phyloP scores from a whole-genome alignment of 2,113 vertebrate species.

The Rhea pennata region DNA sequence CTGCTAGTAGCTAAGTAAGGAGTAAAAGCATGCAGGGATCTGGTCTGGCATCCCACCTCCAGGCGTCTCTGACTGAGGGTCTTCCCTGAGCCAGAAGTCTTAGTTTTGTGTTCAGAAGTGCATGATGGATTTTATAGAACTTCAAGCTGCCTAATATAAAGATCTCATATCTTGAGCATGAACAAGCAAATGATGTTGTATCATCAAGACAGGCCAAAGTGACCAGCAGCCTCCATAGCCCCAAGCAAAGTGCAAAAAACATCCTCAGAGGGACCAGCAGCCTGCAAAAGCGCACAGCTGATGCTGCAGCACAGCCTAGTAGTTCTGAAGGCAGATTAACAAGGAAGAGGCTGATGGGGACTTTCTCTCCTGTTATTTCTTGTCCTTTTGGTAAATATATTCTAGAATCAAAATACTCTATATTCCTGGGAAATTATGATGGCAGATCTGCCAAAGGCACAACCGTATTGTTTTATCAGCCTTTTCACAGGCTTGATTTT shows the following conservation, averaged over 20 bases:
- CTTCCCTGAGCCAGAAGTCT: neutral
- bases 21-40: neutral
- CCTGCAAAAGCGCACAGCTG: neutral
- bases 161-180: neutral
- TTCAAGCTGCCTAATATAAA: neutral
- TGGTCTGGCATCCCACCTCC: neutral
- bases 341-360: neutral
- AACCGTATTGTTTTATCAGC: neutral
- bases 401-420: slow-evolving; percentile 30
- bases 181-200: neutral
- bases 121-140: neutral
- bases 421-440: slow-evolving; percentile 23
- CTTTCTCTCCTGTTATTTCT: neutral
- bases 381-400: slow-evolving; percentile 33
- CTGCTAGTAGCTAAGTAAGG: neutral
- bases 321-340: neutral
- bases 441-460: slow-evolving; percentile 10
- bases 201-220: neutral
- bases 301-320: neutral
- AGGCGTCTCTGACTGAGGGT: neutral
- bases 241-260: neutral
- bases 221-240: neutral
- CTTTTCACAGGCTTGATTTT: slow-evolving; percentile 11
- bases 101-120: neutral
- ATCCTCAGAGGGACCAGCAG: neutral